Evolutionary conservation across 1,140 invertebrate species (phyloP), one percentile per base, ranked within the genome.

Genomic region (Ridgeia piscesae): DNA sequence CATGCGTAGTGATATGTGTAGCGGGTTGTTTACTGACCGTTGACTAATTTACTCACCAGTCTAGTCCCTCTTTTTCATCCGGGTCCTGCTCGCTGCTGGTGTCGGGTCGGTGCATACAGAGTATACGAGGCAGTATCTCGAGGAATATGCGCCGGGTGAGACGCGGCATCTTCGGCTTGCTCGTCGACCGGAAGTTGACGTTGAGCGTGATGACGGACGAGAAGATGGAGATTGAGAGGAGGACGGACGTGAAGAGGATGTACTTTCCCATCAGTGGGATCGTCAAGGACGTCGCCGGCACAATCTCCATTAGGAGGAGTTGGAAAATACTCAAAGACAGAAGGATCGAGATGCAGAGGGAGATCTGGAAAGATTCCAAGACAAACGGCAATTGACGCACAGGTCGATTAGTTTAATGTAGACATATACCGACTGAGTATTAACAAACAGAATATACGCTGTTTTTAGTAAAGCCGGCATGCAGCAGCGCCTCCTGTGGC

Each of bases 181-280:
- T 98, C 11, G 98, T 98, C 77, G 98, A 98, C 77, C 98, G 97
- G 95, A 98, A 99, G 96, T 99, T 98, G 92, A 99, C 98, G 96
- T 99, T 99, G 89, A 99, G 97, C 88, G 99, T 98, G 93, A 99
- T 97, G 93, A 99, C 98, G 33, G 98, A 99, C 93, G 99, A 98
- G 95, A 98, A 98, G 96, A 99, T 99, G 27, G 98, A 99, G 91
- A 99, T 96, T 89, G 98, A 99, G 91, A 99, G 98, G 92, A 99
- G 97, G 95, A 99, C 99, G 98, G 99, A 99, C 92, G 99, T 99
- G 95, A 99, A 99, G 95, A 99, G 97, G 89, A 99, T 97, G 97
- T 99, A 99, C 97, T 99, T 99, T 93, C 99, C 99, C 92, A 99
- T 97, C 33, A 99, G 96, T 34, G 99, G 99, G 92, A 99, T 98